Conservation (phyloP, 2,797 vertebrate genomes). For the Avahi laniger region DNA sequence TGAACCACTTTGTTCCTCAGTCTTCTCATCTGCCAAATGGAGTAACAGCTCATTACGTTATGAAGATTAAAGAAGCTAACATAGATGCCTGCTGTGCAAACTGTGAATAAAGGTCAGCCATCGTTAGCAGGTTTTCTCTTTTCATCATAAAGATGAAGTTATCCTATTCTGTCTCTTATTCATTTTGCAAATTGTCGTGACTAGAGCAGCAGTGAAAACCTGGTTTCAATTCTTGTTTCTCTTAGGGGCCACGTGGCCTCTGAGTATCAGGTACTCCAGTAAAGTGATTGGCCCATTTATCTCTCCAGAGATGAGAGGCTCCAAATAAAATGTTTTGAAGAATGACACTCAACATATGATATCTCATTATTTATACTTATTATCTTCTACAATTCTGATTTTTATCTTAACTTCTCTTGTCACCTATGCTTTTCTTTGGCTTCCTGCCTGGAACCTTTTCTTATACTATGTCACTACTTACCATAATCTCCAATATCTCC, state of each 20-base stretch:
- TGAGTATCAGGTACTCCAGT: background rate
- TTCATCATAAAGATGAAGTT: background rate
- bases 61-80: background rate
- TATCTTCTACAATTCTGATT: background rate
- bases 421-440: background rate
- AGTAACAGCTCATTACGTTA: background rate
- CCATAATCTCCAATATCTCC: background rate
- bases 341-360: background rate
- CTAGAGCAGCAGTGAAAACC: background rate
- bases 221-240: background rate
- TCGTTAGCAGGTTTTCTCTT: background rate
- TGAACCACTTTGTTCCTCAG: background rate
- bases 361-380: background rate
- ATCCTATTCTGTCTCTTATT: background rate
- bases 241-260: background rate
- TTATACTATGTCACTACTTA: background rate
- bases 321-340: background rate
- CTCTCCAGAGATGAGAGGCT: background rate
- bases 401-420: background rate
- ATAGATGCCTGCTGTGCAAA: background rate
- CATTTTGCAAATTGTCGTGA: background rate
- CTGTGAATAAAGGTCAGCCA: background rate
- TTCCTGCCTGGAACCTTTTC: background rate
- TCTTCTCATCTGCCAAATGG: slow-evolving; percentile 2
- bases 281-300: background rate